Conservation (phyloP, 2,797 vertebrate species). For the Xerus rutilus region DNA sequence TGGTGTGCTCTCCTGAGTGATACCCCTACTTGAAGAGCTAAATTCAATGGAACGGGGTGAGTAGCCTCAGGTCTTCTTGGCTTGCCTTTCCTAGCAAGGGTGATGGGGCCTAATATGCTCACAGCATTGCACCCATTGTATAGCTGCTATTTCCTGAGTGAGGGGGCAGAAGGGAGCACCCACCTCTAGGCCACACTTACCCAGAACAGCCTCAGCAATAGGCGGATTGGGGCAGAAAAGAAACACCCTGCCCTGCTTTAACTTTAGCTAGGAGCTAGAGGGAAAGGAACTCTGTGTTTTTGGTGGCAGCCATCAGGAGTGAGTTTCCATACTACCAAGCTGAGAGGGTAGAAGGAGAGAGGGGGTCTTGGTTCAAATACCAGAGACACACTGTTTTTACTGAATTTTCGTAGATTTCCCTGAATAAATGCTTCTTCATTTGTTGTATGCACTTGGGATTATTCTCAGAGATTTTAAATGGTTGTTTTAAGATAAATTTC, state of each 20-base stretch:
- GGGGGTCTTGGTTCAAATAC: not conserved
- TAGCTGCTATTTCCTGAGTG: not conserved
- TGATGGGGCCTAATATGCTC: not conserved
- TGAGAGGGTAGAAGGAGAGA: not conserved
- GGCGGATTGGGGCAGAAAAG: not conserved
- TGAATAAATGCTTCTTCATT: constrained; percentile 48
- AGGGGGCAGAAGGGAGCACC: not conserved
- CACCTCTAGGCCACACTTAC: not conserved
- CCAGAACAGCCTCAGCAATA: not conserved
- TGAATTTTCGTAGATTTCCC: constrained; percentile 9
- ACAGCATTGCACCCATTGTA: not conserved
- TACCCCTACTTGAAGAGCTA: not conserved
- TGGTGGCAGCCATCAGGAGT: not conserved
- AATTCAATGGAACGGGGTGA: not conserved
- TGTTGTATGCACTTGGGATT: not conserved
- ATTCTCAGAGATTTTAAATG: constrained; percentile 41
- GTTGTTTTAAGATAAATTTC: constrained; percentile 41
- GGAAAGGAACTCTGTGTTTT: not conserved
- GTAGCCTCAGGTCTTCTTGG: not conserved
- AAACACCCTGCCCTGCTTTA: constrained; percentile 1
- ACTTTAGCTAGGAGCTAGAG: not conserved
- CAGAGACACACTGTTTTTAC: not conserved
- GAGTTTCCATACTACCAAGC: not conserved
- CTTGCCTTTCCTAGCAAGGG: not conserved
- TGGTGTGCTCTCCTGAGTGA: not conserved